Evolutionary conservation across 2,888 invertebrate genomes (phyloP).

Genomic region (Elmis aenea): DNA sequence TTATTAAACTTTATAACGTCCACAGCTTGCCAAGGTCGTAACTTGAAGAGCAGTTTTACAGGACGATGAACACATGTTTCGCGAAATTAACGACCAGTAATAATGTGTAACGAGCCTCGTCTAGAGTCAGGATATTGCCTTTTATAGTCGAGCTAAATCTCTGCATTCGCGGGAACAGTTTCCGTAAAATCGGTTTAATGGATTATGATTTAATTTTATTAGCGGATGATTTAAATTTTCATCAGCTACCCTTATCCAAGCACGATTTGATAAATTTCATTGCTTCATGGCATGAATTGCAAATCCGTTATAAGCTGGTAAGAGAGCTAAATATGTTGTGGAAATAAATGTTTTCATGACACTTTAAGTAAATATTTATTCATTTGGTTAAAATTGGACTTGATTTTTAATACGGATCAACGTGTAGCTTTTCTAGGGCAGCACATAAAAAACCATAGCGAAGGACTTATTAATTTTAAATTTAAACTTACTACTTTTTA

Average conservation of each 20-base stretch:
- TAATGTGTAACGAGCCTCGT: constrained; percentile 24
- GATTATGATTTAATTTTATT: constrained; percentile 9
- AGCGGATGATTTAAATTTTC: constrained; percentile 7
- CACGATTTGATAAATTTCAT: too few species aligned
- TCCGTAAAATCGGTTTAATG: constrained; percentile 5
- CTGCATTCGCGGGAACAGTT: constrained; percentile 3
- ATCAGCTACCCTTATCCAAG: constrained; percentile 1
- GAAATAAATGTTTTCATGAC: too few species aligned
- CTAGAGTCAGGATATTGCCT: constrained; percentile 19
- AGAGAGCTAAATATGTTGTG: too few species aligned
- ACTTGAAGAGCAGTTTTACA: constrained; percentile 22
- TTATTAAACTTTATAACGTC: constrained; percentile 17
- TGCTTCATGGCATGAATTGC: too few species aligned
- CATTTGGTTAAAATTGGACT: too few species aligned
- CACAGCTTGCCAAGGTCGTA: constrained; percentile 18
- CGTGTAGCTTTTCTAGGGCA: too few species aligned
- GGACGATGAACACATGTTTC: constrained; percentile 29
- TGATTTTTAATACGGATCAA: too few species aligned
- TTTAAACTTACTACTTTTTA: too few species aligned
- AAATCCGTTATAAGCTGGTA: too few species aligned
- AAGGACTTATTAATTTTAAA: too few species aligned
- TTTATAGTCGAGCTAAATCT: constrained; percentile 8
- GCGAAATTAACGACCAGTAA: constrained; percentile 27
- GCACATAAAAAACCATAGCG: too few species aligned
- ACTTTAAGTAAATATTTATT: too few species aligned